Evolutionary conservation across 2,888 invertebrate genomes (phyloP).

Genomic region (Autographa pulchrina): DNA sequence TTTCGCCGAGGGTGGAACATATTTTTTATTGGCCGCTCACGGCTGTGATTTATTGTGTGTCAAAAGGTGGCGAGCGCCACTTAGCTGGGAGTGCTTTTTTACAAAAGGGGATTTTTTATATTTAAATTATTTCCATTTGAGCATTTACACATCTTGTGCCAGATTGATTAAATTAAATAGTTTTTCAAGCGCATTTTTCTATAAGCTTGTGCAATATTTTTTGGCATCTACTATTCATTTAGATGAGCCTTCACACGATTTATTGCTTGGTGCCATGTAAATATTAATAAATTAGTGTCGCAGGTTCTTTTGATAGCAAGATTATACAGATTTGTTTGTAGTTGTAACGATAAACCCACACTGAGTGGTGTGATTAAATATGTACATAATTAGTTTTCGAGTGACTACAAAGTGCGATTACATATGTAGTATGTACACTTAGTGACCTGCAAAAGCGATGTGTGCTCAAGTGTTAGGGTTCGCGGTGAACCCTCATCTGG

Average conservation of each 20-base stretch:
- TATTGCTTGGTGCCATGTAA: neutral
- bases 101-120: slow-evolving; percentile 77
- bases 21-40: slow-evolving; percentile 89
- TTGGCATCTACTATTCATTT: slow-evolving; percentile 13
- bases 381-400: neutral
- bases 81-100: slow-evolving; percentile 85
- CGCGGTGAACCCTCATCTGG: slow-evolving; percentile 49
- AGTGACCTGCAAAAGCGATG: slow-evolving; percentile 26
- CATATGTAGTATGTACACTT: slow-evolving; percentile 14
- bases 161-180: slow-evolving; percentile 49
- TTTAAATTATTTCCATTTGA: slow-evolving; percentile 74
- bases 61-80: slow-evolving; percentile 89
- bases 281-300: slow-evolving; percentile 3
- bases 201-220: neutral
- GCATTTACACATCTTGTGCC: slow-evolving; percentile 54
- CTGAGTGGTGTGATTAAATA: slow-evolving; percentile 4
- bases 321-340: neutral
- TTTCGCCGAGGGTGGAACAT: slow-evolving; percentile 89
- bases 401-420: slow-evolving; percentile 18
- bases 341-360: neutral
- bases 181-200: slow-evolving; percentile 26
- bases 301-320: neutral
- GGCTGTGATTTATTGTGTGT: slow-evolving; percentile 89
- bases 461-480: slow-evolving; percentile 13
- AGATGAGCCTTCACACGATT: slow-evolving; percentile 1